Conservation (phyloP, 1,140 invertebrate genomes). For the Belonocnema kinseyi region DNA sequence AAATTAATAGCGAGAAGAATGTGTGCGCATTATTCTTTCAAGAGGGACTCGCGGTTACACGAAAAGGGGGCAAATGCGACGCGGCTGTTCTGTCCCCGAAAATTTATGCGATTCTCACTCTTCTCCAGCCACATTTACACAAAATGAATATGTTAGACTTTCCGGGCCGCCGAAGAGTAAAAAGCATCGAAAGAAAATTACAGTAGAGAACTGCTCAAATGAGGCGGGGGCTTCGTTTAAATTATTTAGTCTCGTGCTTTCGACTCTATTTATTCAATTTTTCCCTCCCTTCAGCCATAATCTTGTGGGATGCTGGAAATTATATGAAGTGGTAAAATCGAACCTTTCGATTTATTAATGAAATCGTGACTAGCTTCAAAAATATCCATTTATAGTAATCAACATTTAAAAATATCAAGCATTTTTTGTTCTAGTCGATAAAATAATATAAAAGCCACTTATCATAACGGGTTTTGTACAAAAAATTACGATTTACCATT, state of each 20-base stretch:
- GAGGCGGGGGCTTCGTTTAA: not conserved
- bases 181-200: not conserved
- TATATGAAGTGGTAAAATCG: too few relatives aligned
- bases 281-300: too few relatives aligned
- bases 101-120: constrained; percentile 49
- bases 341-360: too few relatives aligned
- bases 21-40: constrained; percentile 26
- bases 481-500: too few relatives aligned
- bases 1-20: constrained; percentile 10
- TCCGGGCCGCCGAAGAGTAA: not conserved
- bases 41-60: not conserved
- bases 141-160: constrained; percentile 11
- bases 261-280: not conserved
- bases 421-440: too few relatives aligned
- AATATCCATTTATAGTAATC: too few relatives aligned
- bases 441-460: too few relatives aligned
- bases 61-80: constrained; percentile 16
- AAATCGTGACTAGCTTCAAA: too few relatives aligned
- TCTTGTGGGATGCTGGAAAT: too few relatives aligned
- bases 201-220: not conserved
- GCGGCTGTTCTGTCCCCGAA: constrained; percentile 40
- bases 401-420: too few relatives aligned
- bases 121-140: constrained; percentile 21
- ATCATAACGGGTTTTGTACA: too few relatives aligned
- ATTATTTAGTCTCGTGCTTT: constrained; percentile 11